A percentile compares a stretch with the other conserved stretches of the same genome.
Evolutionary conservation across 2,797 vertebrate species (phyloP).

Genomic region (Sebastolobus alascanus): DNA sequence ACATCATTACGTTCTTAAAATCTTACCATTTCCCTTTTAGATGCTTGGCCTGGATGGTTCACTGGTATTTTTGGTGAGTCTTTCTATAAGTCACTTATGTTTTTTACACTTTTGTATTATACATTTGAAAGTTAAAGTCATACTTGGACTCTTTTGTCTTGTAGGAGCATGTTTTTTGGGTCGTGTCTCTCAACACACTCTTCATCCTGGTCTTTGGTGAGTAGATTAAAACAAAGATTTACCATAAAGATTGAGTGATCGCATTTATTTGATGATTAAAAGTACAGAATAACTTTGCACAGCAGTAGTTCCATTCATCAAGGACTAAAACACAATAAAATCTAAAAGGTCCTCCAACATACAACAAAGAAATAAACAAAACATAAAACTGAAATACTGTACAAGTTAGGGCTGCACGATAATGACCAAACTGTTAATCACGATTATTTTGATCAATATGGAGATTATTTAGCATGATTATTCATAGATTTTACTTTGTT

Average conservation of each 20-base stretch:
- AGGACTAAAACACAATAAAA: background rate
- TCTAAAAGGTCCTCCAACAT: background rate
- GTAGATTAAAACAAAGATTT: constrained; percentile 60
- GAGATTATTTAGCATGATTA: too few relatives aligned
- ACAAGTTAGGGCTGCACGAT: too few relatives aligned
- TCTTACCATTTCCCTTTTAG: constrained; percentile 76
- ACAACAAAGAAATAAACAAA: too few relatives aligned
- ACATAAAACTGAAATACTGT: background rate
- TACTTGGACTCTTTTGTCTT: constrained; percentile 37
- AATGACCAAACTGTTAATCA: too few relatives aligned
- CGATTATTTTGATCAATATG: too few relatives aligned
- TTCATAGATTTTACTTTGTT: too few relatives aligned
- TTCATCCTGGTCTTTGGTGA: constrained; percentile 99
- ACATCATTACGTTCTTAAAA: background rate
- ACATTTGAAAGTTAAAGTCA: background rate
- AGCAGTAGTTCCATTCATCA: background rate
- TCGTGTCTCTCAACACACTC: constrained; percentile 97
- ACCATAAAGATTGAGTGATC: background rate
- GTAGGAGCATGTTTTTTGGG: constrained; percentile 99
- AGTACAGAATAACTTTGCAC: background rate
- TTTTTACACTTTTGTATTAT: background rate
- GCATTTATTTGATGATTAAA: background rate
- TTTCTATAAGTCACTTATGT: background rate
- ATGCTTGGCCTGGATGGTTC: constrained; percentile 99
- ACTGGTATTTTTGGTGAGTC: constrained; percentile 95